A percentile compares a stretch with the other conserved stretches of the same genome.
phyloP scores from a whole-genome alignment of 2,888 invertebrate genomes.

The Zhuqinia jingwanae region DNA sequence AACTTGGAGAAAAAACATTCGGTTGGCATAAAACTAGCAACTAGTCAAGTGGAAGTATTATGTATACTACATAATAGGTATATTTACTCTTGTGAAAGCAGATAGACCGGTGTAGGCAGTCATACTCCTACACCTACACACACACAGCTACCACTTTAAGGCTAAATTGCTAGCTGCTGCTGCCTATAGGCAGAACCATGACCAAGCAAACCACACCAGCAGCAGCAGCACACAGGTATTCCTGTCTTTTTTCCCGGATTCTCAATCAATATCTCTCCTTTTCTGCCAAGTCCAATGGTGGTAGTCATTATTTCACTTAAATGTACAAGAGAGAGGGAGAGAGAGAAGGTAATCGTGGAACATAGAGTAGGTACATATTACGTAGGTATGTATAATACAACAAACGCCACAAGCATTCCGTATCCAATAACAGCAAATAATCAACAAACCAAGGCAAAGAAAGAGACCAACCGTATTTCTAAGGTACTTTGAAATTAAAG shows the following conservation, averaged over 20 bases:
- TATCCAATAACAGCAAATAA: neutral
- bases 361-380: neutral
- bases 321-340: no score
- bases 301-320: constrained; percentile 6
- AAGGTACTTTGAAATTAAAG: no score
- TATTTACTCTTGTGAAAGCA: no score
- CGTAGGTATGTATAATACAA: neutral
- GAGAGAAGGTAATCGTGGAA: neutral
- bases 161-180: no score
- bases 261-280: constrained; percentile 57
- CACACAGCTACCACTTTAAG: neutral
- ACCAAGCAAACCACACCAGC: no score
- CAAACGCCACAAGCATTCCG: neutral
- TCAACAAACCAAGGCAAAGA: neutral
- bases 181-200: no score
- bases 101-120: neutral
- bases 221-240: constrained; percentile 10
- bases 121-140: constrained; percentile 29
- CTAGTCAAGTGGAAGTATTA: no score
- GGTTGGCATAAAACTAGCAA: neutral
- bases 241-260: constrained; percentile 38
- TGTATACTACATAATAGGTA: no score
- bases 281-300: constrained; percentile 33
- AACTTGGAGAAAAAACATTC: constrained; percentile 11
- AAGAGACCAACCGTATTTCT: neutral